Evolutionary conservation across 2,888 invertebrate species (phyloP).

Genomic region (Acrobasis repandana): DNA sequence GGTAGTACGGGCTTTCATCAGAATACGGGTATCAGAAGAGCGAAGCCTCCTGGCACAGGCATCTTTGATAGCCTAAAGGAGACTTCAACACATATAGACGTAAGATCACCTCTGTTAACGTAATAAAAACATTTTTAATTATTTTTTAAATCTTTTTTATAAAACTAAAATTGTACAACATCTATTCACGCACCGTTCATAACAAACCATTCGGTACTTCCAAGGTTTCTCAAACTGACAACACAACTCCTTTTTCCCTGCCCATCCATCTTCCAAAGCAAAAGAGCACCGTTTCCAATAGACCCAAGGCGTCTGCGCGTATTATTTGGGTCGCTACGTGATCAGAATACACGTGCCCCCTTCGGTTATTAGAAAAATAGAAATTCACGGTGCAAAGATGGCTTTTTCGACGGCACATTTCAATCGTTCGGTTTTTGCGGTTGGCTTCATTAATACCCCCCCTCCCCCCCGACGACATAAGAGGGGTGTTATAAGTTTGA

Average conservation of each 20-base stretch:
- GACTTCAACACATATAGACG: too few species aligned
- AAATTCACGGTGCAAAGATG: slow-evolving; percentile 1
- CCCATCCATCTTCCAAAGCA: background rate
- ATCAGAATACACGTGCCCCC: slow-evolving; percentile 39
- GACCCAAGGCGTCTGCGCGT: slow-evolving; percentile 48
- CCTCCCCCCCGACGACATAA: background rate
- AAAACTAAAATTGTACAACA: too few species aligned
- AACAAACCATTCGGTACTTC: too few species aligned
- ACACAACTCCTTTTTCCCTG: background rate
- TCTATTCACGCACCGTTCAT: too few species aligned
- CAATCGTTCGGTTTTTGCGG: background rate
- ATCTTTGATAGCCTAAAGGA: too few species aligned
- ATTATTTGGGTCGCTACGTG: slow-evolving; percentile 64
- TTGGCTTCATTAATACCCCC: background rate
- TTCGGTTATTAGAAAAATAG: slow-evolving; percentile 7
- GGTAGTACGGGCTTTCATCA: too few species aligned
- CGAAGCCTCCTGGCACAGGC: too few species aligned
- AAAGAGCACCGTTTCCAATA: slow-evolving; percentile 26
- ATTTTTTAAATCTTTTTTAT: too few species aligned
- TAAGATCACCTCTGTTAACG: too few species aligned
- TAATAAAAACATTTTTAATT: too few species aligned
- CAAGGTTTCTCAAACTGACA: too few species aligned
- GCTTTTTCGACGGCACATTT: background rate
- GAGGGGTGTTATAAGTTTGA: background rate
- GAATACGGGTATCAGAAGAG: too few species aligned